A percentile compares a stretch with the other conserved stretches of the same genome.
These are phyloP conservation scores for Myotis planiceps DNA, from an alignment of 2,797 vertebrate species.

Conservation along the genomic window DNA sequence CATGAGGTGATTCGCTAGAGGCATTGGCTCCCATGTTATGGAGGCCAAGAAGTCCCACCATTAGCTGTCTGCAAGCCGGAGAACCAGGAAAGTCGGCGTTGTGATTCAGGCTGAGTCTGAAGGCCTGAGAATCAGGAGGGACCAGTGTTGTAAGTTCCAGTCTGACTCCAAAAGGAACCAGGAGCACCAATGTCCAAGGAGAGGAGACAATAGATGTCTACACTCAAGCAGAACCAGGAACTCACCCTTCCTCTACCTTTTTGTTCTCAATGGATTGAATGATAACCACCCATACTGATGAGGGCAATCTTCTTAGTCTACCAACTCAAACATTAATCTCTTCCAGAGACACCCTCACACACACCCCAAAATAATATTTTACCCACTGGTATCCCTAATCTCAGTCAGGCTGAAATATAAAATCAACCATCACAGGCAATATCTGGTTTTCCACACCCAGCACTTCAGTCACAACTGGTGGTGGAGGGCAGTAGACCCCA, in stretches of 20 bases:
- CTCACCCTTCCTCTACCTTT: not conserved
- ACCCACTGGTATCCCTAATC: not conserved
- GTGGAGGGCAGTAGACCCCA: not conserved
- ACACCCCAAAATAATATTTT: not conserved
- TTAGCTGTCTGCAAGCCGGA: not conserved
- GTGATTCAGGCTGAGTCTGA: not conserved
- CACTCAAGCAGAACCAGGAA: not conserved
- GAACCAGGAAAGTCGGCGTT: not conserved
- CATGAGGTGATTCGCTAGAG: not conserved
- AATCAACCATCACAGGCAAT: not conserved
- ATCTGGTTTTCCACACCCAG: not conserved
- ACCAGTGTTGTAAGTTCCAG: not conserved
- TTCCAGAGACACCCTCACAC: not conserved
- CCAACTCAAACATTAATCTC: not conserved
- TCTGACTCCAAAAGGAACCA: not conserved
- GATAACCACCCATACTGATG: not conserved
- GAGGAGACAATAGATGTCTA: not conserved
- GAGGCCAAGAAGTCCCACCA: not conserved
- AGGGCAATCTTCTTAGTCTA: not conserved
- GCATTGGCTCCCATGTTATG: not conserved
- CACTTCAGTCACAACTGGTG: not conserved
- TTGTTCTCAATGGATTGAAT: not conserved
- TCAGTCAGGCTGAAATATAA: not conserved
- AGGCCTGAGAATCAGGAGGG: not conserved
- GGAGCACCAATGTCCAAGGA: not conserved